Evolutionary conservation across 2,888 invertebrate species (phyloP).

Genomic region (Stomorhina lunata): DNA sequence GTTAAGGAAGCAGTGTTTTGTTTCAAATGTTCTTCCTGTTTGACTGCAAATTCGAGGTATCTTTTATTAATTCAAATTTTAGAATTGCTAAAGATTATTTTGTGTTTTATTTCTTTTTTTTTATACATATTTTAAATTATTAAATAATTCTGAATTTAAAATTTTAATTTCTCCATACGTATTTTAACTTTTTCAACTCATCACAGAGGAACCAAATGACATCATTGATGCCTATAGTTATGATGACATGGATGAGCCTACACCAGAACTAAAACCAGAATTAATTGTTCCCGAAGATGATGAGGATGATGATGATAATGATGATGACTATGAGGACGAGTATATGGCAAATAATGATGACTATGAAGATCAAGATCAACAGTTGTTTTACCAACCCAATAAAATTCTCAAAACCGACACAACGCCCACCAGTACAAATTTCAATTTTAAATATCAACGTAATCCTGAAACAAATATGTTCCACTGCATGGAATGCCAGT

Average conservation of each 20-base stretch:
- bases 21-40: too few species aligned
- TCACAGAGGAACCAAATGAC: slow-evolving; percentile 54
- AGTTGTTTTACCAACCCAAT: background rate
- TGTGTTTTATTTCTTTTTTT: background rate
- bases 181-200: background rate
- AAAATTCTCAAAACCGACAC: background rate
- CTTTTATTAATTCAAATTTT: too few species aligned
- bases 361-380: background rate
- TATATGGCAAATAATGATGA: background rate
- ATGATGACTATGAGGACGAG: background rate
- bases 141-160: background rate
- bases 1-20: too few species aligned
- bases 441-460: slow-evolving; percentile 35
- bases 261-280: slow-evolving; percentile 32
- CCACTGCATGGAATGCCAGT: slow-evolving; percentile 51
- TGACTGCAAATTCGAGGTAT: too few species aligned
- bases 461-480: slow-evolving; percentile 54
- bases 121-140: background rate
- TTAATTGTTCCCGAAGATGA: slow-evolving; percentile 29
- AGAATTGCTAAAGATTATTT: background rate
- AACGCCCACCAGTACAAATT: background rate
- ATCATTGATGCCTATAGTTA: slow-evolving; percentile 50
- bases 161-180: background rate
- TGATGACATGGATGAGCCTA: slow-evolving; percentile 33
- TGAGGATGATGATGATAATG: slow-evolving; percentile 13